phyloP scores from a whole-genome alignment of 2,797 vertebrate genomes.

The Tamandua tetradactyla region DNA sequence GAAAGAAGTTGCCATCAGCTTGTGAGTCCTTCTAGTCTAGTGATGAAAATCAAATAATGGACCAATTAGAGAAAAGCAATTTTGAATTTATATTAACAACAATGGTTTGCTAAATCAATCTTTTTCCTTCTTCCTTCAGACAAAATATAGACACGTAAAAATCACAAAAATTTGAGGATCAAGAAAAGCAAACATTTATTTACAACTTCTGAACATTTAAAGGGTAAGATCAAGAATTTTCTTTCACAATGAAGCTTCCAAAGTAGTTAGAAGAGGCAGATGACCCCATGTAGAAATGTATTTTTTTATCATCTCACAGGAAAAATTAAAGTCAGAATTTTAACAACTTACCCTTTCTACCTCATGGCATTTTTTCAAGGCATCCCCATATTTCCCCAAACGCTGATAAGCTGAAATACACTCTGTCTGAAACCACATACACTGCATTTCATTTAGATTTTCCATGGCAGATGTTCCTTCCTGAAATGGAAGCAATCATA shows the following conservation, averaged over 20 bases:
- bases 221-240: slow-evolving; percentile 13
- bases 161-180: slow-evolving; percentile 2
- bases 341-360: slow-evolving; percentile 86
- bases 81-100: slow-evolving; percentile 9
- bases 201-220: slow-evolving; percentile 16
- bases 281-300: slow-evolving; percentile 33
- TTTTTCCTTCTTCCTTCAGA: slow-evolving; percentile 40
- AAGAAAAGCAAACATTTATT: slow-evolving; percentile 22
- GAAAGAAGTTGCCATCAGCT: slow-evolving; percentile 51
- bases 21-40: slow-evolving; percentile 50
- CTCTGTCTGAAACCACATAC: slow-evolving; percentile 90
- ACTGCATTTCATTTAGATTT: slow-evolving; percentile 89
- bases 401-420: slow-evolving; percentile 87
- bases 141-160: slow-evolving; percentile 51
- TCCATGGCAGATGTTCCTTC: slow-evolving; percentile 88
- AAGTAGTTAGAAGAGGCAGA: slow-evolving; percentile 27
- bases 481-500: slow-evolving; percentile 78
- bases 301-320: not conserved
- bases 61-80: not conserved
- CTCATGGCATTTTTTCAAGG: slow-evolving; percentile 88
- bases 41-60: slow-evolving; percentile 45
- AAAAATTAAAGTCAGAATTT: slow-evolving; percentile 40
- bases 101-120: slow-evolving; percentile 24
- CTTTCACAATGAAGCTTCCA: slow-evolving; percentile 48
- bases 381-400: slow-evolving; percentile 85